Percentiles rank a stretch among this genome's conserved stretches.
Conservation (phyloP, 1,140 invertebrate species). For the Mizuhopecten yessoensis region DNA sequence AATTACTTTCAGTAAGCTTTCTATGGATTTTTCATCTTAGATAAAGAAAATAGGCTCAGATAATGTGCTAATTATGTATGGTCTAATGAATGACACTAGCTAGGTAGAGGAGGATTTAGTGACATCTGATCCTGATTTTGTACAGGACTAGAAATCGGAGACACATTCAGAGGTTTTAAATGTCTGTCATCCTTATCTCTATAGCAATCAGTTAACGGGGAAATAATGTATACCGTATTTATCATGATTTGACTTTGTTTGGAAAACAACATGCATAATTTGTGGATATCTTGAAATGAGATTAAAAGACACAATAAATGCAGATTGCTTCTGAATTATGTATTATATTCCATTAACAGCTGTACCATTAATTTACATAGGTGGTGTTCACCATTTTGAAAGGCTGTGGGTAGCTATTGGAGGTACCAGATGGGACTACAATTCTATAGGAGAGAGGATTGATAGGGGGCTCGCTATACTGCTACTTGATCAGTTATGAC, state of each 20-base stretch:
- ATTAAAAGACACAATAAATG: background rate
- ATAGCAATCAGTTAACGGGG: background rate
- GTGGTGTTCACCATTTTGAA: no score
- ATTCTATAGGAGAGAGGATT: no score
- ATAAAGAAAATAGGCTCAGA: background rate
- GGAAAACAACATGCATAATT: background rate
- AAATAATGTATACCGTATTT: conserved; percentile 22
- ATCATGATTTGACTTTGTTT: background rate
- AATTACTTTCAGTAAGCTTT: background rate
- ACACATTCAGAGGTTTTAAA: conserved; percentile 9
- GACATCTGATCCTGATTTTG: background rate
- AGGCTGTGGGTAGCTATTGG: no score
- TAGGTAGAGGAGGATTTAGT: background rate
- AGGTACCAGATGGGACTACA: no score
- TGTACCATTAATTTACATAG: no score
- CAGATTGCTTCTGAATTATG: background rate
- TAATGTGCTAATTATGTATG: background rate
- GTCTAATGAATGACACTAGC: background rate
- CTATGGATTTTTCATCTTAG: background rate
- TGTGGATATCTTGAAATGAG: background rate
- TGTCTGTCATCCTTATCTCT: background rate
- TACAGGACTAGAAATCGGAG: background rate
- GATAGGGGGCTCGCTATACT: no score
- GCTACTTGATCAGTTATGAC: no score
- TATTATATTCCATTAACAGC: background rate